Base-by-base conservation (phyloP, 2,113 vertebrate genomes). In the Arizona elegans region DNA sequence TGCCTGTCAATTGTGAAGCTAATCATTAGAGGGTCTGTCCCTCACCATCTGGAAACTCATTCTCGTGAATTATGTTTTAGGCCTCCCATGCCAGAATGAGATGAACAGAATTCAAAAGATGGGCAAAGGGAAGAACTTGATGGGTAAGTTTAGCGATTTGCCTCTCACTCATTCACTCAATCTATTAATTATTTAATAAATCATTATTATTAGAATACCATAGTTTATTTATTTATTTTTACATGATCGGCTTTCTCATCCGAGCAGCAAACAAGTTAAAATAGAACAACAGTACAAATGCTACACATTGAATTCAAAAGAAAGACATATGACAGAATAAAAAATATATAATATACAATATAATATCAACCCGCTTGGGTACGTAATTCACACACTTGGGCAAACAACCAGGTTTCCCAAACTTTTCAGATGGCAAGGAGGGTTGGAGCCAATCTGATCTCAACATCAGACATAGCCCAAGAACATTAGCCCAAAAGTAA, bases 51-150 rank as follows among this genome's bases (percentile, higher is more conserved):
- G 98, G 97, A 98, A 97, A 96, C 94, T 97, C 95, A 97, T 96
- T 93, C 95, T 94, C 92, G 59, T 95, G 92, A 94, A 90, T 98
- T 98, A 94, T 97, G 94, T 97, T 97, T 96, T 95, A 99, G 99
- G 99, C 96, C 98, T 99, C 97, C 99, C 99, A 50, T 99, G 99
- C 97, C 99, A 99, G 97, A 98, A 98, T 90, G 98, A 99, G 97
- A 99, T 99, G 98, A 99, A 98, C 97, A 98, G 98, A 98, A 98
- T 99, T 98, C 98, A 99, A 97, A 98, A 97, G 97, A 98, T 98
- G 95, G 98, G 98, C 97, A 98, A 98, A 95, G 98, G 98, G 96
- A 99, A 99, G 97, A 98, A 97, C 97, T 98, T 99, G 94, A 96
- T 99, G 98, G 99, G 99, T 99, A 96, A 98, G 98, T 98, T 95